Evolutionary conservation across 2,113 vertebrate genomes (phyloP).

Genomic region (Tapirus terrestris): DNA sequence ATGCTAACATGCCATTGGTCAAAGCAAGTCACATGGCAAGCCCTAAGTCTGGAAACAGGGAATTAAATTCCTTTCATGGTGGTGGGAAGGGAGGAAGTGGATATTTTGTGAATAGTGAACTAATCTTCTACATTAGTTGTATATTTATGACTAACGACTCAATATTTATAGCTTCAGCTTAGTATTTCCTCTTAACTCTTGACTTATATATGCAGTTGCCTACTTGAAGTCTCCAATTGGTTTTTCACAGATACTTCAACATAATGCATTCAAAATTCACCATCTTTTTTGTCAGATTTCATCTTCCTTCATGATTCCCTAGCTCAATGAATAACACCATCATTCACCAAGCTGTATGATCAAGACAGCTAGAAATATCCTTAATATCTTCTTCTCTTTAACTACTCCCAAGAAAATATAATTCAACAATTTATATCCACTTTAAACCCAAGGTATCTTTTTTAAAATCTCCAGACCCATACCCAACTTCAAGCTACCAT

Average conservation of each 20-base stretch:
- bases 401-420: background rate
- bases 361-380: background rate
- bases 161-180: background rate
- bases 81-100: background rate
- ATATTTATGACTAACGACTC: background rate
- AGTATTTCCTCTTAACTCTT: background rate
- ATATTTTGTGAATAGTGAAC: background rate
- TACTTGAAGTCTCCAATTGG: background rate
- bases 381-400: background rate
- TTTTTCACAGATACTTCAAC: background rate
- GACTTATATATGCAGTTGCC: background rate
- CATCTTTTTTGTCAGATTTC: background rate
- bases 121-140: background rate
- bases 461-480: background rate
- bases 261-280: background rate
- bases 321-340: background rate
- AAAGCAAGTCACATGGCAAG: background rate
- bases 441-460: background rate
- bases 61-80: background rate
- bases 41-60: background rate
- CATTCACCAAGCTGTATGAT: background rate
- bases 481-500: background rate
- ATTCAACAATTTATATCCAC: background rate
- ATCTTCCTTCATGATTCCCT: background rate
- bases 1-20: background rate